phyloP scores from a whole-genome alignment of 1,140 invertebrate genomes.

The Olivierus martensii region DNA sequence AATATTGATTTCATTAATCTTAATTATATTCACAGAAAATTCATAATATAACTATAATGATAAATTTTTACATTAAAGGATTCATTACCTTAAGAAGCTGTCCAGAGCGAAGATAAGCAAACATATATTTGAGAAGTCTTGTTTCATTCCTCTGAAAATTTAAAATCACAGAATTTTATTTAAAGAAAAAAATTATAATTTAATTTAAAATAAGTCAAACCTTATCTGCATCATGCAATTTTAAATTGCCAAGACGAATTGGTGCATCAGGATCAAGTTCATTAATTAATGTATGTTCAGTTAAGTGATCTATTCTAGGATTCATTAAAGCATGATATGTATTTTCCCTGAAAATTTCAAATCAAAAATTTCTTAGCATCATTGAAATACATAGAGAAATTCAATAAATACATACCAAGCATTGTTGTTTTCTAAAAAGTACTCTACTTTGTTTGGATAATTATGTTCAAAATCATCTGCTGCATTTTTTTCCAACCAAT shows the following conservation, averaged over 20 bases:
- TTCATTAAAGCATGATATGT: conserved; percentile 61
- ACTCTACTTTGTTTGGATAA: conserved; percentile 45
- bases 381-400: too few relatives aligned
- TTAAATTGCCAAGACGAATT: conserved; percentile 50
- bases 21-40: too few relatives aligned
- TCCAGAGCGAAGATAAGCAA: conserved; percentile 67
- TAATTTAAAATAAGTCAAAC: conserved; percentile 25
- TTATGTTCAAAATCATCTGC: conserved; percentile 45
- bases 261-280: conserved; percentile 89
- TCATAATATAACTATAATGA: too few relatives aligned
- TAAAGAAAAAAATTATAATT: neutral
- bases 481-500: conserved; percentile 80
- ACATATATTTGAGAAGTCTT: conserved; percentile 50
- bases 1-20: too few relatives aligned
- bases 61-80: too few relatives aligned
- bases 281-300: conserved; percentile 31
- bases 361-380: conserved; percentile 3
- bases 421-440: conserved; percentile 34
- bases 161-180: too few relatives aligned
- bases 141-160: conserved; percentile 56
- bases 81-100: conserved; percentile 47
- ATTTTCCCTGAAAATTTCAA: conserved; percentile 47
- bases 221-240: conserved; percentile 72
- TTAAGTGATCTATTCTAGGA: conserved; percentile 5
- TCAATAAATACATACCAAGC: conserved; percentile 8